Evolutionary conservation across 2,113 vertebrate species (phyloP).

Genomic region (Rostratula benghalensis): DNA sequence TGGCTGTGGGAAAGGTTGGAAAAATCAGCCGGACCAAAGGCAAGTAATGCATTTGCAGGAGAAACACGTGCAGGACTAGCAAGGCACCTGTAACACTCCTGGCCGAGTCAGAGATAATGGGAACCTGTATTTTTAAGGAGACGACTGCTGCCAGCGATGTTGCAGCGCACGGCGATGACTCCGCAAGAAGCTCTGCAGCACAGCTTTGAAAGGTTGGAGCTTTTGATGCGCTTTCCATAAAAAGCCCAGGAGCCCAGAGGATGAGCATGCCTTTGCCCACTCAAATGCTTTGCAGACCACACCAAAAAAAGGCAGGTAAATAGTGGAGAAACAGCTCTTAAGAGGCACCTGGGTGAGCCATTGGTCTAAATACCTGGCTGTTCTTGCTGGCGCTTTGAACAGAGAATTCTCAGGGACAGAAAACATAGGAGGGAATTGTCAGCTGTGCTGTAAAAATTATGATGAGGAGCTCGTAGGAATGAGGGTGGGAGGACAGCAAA

Average conservation of each 20-base stretch:
- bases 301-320: background rate
- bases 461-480: constrained; percentile 56
- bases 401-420: constrained; percentile 52
- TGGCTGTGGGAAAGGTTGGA: constrained; percentile 44
- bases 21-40: constrained; percentile 17
- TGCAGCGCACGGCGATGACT: constrained; percentile 42
- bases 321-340: background rate
- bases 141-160: background rate
- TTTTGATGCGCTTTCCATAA: constrained; percentile 34
- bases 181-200: constrained; percentile 41
- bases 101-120: constrained; percentile 19
- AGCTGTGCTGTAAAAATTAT: constrained; percentile 58
- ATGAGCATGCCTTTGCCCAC: constrained; percentile 2
- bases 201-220: constrained; percentile 19
- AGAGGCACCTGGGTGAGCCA: background rate
- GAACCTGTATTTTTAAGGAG: constrained; percentile 16
- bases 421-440: constrained; percentile 51
- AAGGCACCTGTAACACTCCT: constrained; percentile 34
- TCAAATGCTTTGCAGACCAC: background rate
- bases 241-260: constrained; percentile 21
- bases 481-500: constrained; percentile 64
- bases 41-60: constrained; percentile 55
- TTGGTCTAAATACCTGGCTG: background rate
- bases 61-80: constrained; percentile 13
- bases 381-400: background rate